A percentile compares a stretch with the other conserved stretches of the same genome.
Evolutionary conservation across 2,888 invertebrate species (phyloP).

Genomic region (Drosophila macrothrix): DNA sequence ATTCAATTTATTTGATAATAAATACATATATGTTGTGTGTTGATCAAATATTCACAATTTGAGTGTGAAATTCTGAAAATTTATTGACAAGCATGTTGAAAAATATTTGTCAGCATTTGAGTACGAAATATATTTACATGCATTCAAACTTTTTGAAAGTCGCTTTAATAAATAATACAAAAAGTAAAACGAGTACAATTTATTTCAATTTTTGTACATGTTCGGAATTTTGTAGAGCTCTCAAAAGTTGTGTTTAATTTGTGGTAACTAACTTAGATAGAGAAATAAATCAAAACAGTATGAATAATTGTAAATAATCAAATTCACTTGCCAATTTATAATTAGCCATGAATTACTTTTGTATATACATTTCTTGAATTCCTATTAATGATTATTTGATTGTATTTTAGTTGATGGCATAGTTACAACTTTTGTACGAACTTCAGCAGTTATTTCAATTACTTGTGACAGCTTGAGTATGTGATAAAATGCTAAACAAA

Average conservation of each 20-base stretch:
- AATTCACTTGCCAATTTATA: neutral
- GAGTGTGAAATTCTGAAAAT: neutral
- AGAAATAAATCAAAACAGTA: neutral
- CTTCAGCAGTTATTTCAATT: slow-evolving; percentile 18
- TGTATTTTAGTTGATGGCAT: neutral
- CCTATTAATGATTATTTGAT: neutral
- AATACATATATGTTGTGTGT: neutral
- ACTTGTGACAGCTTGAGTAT: slow-evolving; percentile 24
- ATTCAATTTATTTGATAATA: neutral
- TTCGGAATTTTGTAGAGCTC: neutral
- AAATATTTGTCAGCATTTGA: neutral
- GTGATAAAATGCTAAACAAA: slow-evolving; percentile 24
- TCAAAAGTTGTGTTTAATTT: neutral
- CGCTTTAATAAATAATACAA: neutral
- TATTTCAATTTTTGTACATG: neutral
- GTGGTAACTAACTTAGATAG: neutral
- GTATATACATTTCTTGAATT: neutral
- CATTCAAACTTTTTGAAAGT: neutral
- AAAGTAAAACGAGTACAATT: neutral
- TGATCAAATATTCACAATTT: slow-evolving; percentile 6
- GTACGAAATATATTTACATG: too few relatives aligned
- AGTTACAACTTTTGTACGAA: neutral
- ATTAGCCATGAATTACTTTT: neutral
- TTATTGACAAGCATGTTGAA: neutral
- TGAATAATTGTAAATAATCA: neutral